Conservation (phyloP, 2,113 vertebrate genomes). For the Crotalus helleri region DNA sequence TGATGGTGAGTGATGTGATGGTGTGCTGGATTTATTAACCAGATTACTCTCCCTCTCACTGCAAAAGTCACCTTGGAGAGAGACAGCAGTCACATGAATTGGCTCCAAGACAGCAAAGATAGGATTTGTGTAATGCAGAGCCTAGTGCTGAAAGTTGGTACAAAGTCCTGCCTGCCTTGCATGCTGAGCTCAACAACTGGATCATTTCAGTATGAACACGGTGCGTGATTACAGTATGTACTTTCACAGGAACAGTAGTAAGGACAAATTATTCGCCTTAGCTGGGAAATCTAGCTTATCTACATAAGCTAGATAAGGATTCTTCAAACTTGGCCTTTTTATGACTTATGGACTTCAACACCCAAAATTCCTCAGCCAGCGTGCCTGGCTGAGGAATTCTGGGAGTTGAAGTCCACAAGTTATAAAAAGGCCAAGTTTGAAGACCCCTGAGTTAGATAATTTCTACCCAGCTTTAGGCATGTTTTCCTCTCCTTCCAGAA, state of each 20-base stretch:
- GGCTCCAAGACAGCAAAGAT: neutral
- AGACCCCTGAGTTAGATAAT: neutral
- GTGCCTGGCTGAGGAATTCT: no score
- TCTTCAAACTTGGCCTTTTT: no score
- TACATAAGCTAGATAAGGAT: neutral
- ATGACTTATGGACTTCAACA: no score
- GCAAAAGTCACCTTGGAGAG: neutral
- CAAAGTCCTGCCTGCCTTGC: neutral
- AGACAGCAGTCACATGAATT: neutral
- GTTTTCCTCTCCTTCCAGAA: neutral
- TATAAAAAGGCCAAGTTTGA: no score
- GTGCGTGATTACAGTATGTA: neutral
- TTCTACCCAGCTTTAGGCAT: accelerated
- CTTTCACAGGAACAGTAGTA: neutral
- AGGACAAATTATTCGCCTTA: neutral
- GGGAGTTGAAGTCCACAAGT: no score
- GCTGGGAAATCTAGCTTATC: neutral
- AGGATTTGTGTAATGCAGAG: neutral
- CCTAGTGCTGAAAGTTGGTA: neutral
- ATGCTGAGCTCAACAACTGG: neutral
- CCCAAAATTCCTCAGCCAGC: no score
- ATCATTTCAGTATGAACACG: neutral
- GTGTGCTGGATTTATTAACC: neutral
- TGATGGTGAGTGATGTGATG: neutral
- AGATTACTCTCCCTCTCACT: neutral